phyloP scores from a whole-genome alignment of 1,140 invertebrate genomes.

The Leptestheria dahalacensis region DNA sequence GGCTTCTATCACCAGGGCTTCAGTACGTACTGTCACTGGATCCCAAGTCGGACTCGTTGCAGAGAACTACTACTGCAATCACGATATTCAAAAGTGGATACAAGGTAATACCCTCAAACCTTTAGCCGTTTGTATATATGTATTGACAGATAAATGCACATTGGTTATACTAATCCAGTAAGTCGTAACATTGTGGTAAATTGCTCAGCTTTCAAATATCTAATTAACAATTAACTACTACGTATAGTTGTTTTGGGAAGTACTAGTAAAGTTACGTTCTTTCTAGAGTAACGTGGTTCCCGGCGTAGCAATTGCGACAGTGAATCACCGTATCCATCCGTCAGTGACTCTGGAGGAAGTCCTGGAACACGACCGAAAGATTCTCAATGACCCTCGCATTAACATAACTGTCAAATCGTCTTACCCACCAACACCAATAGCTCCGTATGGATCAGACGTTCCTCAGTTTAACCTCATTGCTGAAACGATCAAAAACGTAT shows the following conservation, averaged over 20 bases:
- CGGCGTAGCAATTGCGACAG: constrained; percentile 31
- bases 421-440: constrained; percentile 31
- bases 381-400: constrained; percentile 34
- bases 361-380: constrained; percentile 31
- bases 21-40: constrained; percentile 28
- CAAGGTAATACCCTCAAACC: constrained; percentile 24
- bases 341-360: constrained; percentile 34
- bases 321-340: constrained; percentile 41
- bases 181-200: not conserved
- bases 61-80: constrained; percentile 38
- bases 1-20: constrained; percentile 36
- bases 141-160: not conserved
- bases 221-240: not conserved
- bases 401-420: constrained; percentile 25
- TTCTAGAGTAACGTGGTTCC: constrained; percentile 39
- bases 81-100: constrained; percentile 37
- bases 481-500: constrained; percentile 33
- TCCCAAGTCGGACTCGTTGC: constrained; percentile 30
- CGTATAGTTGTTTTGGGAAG: no score
- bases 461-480: constrained; percentile 34
- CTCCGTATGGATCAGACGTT: constrained; percentile 29
- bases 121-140: not conserved
- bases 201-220: not conserved
- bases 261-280: not conserved
- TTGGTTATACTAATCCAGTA: not conserved